A percentile compares a stretch with the other conserved stretches of the same genome.
Evolutionary conservation across 2,797 vertebrate genomes (phyloP).

Genomic region (Pangasius mekongensis): DNA sequence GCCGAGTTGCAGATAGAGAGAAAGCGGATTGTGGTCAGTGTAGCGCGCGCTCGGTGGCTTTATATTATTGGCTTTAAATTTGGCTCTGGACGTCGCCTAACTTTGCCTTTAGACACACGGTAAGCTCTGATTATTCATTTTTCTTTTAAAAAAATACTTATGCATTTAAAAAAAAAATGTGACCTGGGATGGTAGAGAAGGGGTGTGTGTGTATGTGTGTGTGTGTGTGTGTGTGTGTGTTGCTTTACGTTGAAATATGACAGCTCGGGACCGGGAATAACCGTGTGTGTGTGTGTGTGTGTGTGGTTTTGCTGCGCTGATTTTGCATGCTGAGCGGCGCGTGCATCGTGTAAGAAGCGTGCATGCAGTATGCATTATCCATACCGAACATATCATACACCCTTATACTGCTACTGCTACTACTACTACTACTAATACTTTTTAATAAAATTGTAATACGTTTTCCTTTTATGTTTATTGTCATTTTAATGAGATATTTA

Average conservation of each 20-base stretch:
- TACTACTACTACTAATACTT: background rate
- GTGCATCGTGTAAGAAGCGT: constrained; percentile 7
- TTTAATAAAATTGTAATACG: background rate
- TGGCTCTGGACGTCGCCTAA: constrained; percentile 77
- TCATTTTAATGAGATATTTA: background rate
- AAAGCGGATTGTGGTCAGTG: constrained; percentile 20
- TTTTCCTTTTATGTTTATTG: background rate
- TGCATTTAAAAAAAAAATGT: background rate
- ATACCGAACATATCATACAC: background rate
- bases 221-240: background rate
- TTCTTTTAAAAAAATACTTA: background rate
- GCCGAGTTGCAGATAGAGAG: constrained; percentile 71
- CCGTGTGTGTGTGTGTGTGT: background rate
- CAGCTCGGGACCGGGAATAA: constrained; percentile 10
- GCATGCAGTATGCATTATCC: constrained; percentile 4
- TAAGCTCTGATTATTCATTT: constrained; percentile 75
- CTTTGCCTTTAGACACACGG: constrained; percentile 81
- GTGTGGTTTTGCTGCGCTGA: constrained; percentile 1
- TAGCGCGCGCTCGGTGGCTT: constrained; percentile 42
- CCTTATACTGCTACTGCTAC: background rate
- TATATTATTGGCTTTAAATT: constrained; percentile 69
- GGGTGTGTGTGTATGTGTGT: background rate
- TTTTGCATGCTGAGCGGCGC: constrained; percentile 25
- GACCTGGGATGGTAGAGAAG: background rate
- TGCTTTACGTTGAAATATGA: constrained; percentile 10